phyloP scores from a whole-genome alignment of 1,140 invertebrate genomes.

The Tenebrio molitor region DNA sequence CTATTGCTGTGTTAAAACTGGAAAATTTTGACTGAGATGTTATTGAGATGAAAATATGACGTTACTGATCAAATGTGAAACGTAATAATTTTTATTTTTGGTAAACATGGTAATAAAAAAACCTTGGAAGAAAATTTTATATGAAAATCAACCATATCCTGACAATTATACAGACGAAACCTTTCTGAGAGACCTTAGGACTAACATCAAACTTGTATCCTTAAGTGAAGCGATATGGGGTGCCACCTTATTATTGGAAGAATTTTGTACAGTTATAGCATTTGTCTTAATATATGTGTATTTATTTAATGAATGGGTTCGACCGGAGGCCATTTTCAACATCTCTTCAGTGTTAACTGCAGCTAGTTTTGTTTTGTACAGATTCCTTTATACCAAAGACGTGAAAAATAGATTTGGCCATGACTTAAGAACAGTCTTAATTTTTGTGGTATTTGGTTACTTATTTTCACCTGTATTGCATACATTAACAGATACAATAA shows the following conservation, averaged over 20 bases:
- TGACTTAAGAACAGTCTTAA: conserved; percentile 74
- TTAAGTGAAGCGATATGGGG: conserved; percentile 78
- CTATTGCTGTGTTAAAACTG: too few relatives aligned
- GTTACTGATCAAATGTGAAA: neutral
- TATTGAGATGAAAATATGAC: too few relatives aligned
- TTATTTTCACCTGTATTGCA: conserved; percentile 92
- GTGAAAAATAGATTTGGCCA: conserved; percentile 55
- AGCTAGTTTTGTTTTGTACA: conserved; percentile 71
- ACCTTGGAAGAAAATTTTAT: conserved; percentile 89
- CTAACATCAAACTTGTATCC: conserved; percentile 80
- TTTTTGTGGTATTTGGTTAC: conserved; percentile 88
- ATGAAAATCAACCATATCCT: conserved; percentile 86
- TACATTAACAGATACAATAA: conserved; percentile 94
- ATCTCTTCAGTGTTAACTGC: conserved; percentile 70
- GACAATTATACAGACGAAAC: conserved; percentile 92
- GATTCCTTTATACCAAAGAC: conserved; percentile 57
- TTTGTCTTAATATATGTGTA: conserved; percentile 83
- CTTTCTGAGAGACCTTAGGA: conserved; percentile 88
- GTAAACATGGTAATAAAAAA: conserved; percentile 9
- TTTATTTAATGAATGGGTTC: conserved; percentile 77
- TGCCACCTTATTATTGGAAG: conserved; percentile 79
- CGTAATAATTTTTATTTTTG: too few relatives aligned
- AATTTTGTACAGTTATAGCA: conserved; percentile 81
- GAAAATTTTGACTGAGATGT: neutral
- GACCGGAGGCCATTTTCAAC: conserved; percentile 74